Conservation (phyloP, 2,888 invertebrate species). For the Drosophila pullipes region DNA sequence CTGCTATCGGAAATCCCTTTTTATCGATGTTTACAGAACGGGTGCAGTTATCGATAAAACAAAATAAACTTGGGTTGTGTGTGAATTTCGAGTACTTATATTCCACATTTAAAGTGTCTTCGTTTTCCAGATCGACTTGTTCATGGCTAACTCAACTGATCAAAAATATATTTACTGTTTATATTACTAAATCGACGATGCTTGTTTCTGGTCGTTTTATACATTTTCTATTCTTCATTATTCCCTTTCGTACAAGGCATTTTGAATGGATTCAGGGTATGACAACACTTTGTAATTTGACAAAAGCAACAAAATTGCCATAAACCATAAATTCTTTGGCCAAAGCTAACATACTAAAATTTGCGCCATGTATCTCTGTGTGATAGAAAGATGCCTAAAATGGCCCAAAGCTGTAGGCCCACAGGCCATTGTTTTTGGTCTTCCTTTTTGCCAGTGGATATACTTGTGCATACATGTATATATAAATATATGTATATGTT, state of each 20-base stretch:
- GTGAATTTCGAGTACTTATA: not conserved
- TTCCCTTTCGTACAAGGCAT: not conserved
- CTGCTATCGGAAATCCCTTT: not conserved
- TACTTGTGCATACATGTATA: not conserved
- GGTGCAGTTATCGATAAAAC: not conserved
- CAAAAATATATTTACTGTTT: not conserved
- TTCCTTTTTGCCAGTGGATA: conserved; percentile 45
- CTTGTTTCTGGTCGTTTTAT: not conserved
- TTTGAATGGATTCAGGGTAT: not conserved
- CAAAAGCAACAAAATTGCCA: conserved; percentile 72
- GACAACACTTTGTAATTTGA: conserved; percentile 68
- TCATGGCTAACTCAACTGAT: not conserved
- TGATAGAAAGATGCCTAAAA: conserved; percentile 27
- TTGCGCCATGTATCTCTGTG: conserved; percentile 16
- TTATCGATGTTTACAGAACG: not conserved
- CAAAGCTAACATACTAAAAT: conserved; percentile 67
- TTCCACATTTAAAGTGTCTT: not conserved
- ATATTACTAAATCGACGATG: not conserved
- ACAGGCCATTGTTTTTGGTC: conserved; percentile 41
- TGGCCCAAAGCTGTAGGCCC: conserved; percentile 18
- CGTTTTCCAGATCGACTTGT: not conserved
- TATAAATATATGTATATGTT: conserved; percentile 2
- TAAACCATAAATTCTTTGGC: conserved; percentile 78
- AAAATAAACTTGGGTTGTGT: not conserved
- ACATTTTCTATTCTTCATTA: not conserved